Conservation (phyloP, 2,113 vertebrate genomes). For the Dissostichus mawsoni region DNA sequence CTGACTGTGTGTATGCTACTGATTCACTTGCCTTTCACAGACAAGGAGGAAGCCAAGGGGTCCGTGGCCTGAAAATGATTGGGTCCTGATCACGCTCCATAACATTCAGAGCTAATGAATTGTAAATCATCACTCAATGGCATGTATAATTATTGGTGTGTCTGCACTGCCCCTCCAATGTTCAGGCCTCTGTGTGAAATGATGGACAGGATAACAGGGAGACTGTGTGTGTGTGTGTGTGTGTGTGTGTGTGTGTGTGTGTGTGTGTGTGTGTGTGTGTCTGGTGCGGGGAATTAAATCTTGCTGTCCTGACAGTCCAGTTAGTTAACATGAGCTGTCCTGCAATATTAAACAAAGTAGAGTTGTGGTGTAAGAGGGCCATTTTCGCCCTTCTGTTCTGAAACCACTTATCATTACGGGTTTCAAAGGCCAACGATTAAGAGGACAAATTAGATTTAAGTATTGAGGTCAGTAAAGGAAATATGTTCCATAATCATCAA, state of each 20-base stretch:
- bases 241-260: background rate
- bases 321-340: slow-evolving; percentile 27
- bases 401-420: background rate
- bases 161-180: background rate
- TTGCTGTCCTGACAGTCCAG: slow-evolving; percentile 28
- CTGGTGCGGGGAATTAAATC: slow-evolving; percentile 14
- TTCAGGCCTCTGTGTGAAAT: background rate
- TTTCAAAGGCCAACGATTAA: slow-evolving; percentile 35
- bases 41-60: background rate
- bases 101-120: background rate
- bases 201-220: background rate
- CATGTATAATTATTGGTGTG: background rate
- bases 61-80: background rate
- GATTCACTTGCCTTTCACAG: background rate
- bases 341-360: slow-evolving; percentile 41
- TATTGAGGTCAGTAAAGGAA: too few relatives aligned
- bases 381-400: background rate
- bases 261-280: background rate
- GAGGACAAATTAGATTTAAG: background rate
- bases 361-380: slow-evolving; percentile 17
- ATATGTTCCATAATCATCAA: too few relatives aligned
- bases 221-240: background rate
- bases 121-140: background rate
- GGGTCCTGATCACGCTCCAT: background rate
- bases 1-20: background rate